A percentile compares a stretch with the other conserved stretches of the same genome.
Evolutionary conservation across 2,797 vertebrate species (phyloP).

Genomic region (Parambassis ranga): DNA sequence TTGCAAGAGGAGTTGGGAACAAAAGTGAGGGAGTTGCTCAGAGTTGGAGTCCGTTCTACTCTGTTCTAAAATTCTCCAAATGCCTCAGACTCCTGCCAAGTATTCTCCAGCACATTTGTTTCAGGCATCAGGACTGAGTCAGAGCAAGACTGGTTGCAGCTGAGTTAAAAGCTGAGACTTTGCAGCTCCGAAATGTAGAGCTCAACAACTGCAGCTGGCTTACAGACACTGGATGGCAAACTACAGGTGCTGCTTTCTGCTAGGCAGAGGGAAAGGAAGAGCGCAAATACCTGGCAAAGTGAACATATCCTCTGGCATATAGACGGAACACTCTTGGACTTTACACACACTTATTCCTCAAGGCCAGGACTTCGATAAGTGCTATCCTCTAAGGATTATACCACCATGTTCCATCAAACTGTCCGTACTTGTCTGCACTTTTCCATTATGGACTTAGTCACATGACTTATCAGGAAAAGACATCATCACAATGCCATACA

Average conservation of each 20-base stretch:
- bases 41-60: constrained; percentile 49
- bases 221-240: constrained; percentile 74
- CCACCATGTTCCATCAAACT: constrained; percentile 59
- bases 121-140: constrained; percentile 67
- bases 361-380: constrained; percentile 65
- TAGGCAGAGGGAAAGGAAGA: constrained; percentile 55
- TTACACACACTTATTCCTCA: constrained; percentile 68
- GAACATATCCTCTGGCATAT: constrained; percentile 56
- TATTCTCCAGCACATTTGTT: constrained; percentile 71
- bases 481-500: constrained; percentile 68
- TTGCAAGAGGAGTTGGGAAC: constrained; percentile 40
- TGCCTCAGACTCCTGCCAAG: constrained; percentile 77
- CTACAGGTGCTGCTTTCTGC: constrained; percentile 70
- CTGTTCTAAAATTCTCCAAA: constrained; percentile 70
- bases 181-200: constrained; percentile 55
- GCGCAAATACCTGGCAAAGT: constrained; percentile 57
- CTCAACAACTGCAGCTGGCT: constrained; percentile 66
- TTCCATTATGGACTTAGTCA: constrained; percentile 75
- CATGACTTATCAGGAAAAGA: constrained; percentile 73
- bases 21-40: constrained; percentile 49
- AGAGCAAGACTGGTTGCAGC: constrained; percentile 58
- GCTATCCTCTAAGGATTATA: constrained; percentile 70
- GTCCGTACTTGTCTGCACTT: constrained; percentile 74
- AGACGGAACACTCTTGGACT: constrained; percentile 62
- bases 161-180: constrained; percentile 43